Base-by-base conservation (phyloP, 2,888 invertebrate genomes). In the Pollenia griseotomentosa region DNA sequence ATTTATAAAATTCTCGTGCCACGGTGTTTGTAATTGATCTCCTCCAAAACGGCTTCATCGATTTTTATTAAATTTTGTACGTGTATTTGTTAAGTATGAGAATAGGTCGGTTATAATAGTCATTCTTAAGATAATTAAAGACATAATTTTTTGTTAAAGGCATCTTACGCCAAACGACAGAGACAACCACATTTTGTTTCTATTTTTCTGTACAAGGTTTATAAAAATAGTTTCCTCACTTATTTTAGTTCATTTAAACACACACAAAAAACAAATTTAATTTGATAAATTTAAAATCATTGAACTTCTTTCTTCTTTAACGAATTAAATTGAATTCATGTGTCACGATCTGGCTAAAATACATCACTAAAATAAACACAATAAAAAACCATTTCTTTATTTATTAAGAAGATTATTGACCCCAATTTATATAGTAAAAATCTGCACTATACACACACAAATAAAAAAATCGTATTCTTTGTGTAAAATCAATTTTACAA, bases 371-470 rank as follows among this genome's bases (percentile, higher is more conserved):
- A 78, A 73, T 70, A 65, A 78, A 61, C 46, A 82, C 40, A 66
- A 63, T 61, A 78, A 80, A 68, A 61, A 55, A 65, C 23, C 73
- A 78, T 66, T 61, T 85, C 51, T 77, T 77, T 61, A 23, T 73
- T 23, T 6, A 71, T 51, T n/a, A 33, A 65, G 57, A 73, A 83
- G 83, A 80, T 87, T 82, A 78, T 87, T 87, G 87, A 87, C 84
- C 87, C 59, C 84, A 74, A 84, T 84, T 84, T 77, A 61, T 33
- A 23, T 16, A 68, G 57, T 33, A 14, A 75, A 46, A 63, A 55
- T 46, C 53, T 12, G 40, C 12, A 16, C 57, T 40, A 66, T 23
- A 70, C 48, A 79, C 57, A 63, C 19, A 57, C 48, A 59, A 73
- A 74, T 19, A 66, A 66, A 53, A 77, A 59, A 33, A 33, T 33